Base-by-base conservation (phyloP, 2,113 vertebrate genomes). In the Danionella cerebrum region DNA sequence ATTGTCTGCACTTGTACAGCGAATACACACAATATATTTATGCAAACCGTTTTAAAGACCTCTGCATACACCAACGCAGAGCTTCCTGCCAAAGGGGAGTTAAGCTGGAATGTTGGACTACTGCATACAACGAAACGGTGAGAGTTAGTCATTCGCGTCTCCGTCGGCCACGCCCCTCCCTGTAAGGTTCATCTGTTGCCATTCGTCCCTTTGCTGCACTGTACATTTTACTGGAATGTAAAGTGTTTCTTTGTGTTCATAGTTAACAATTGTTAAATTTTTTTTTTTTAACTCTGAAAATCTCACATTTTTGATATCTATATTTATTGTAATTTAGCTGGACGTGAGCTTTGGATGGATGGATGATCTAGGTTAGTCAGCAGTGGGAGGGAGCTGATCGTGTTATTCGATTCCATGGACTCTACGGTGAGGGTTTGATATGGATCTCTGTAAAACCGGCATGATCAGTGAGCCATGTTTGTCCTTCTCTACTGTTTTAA, bases 141-240 rank as follows among this genome's bases (percentile, higher is more conserved):
- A 64, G 57, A 63, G 66, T 68, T 41, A 16, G 3, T 69, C 57
- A 57, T 71, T 50, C 45, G 62, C 41, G 76, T 64, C 14, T 59
- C 54, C 65, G 35, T 60, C 64, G 63, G 16, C 53, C 53, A 36
- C 8, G 55, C 59, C 69, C 14, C 14, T 74, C 51, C 22, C 77
- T 75, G 75, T 65, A 73, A 21, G 74, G 79, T 81, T 79, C 76
- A 69, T 76, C 65, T 73, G 76, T 88, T 84, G 78, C 79, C 85
- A 85, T 84, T 82, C 76, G 83, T 48, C 77, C 71, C 71, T 70
- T 87, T 82, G 79, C 79, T 84, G 81, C 80, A 78, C 79, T 86
- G 85, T 85, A 87, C 85, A 86, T 87, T 84, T 88, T 85, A 86
- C 84, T 86, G 85, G 84, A 87, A 87, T 89, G 85, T 88, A 85